Evolutionary conservation across 2,888 invertebrate species (phyloP), one percentile per base, ranked within the genome.

Genomic region (Galerucella pusilla): DNA sequence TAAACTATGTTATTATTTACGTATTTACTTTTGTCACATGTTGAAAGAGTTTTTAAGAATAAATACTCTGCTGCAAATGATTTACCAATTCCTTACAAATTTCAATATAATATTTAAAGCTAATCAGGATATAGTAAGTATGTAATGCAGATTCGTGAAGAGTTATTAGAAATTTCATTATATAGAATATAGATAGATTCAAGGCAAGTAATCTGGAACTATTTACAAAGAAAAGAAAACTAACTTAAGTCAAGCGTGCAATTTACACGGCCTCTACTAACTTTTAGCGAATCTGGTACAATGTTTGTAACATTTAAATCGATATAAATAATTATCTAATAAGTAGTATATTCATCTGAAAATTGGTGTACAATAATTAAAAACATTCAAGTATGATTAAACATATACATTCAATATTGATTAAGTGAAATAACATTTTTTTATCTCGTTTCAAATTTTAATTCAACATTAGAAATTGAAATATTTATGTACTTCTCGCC

Each of bases 111-210:
- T 57, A 64, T 9, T 71, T 64, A 52, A 16, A 64, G 71, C 71
- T 52, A 54, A 20, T 60, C 14, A 25, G 71, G 71, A 71, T 35
- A n/a, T 42, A 52, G 71, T 71, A 42, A 71, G 71, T 71, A 71
- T 64, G n/a, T 52, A 28, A 60, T 14, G 3, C 10, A 45, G 16
- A 69, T 67, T n/a, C 52, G 12, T 35, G 5, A 35, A 35, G 28
- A 57, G 35, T 61, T 11, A 61, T 12, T 61, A 35, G 28, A 61
- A 61, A n/a, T 35, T 35, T 35, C 35, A 35, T 35, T 35, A 35
- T 35, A 35, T n/a, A n/a, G n/a, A n/a, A n/a, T n/a, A n/a, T n/a
- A 28, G 1, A 28, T 35, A 35, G 35, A 35, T 35, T 35, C 7
- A 35, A 35, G 6, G 7, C 7, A 5, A 35, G 35, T 35, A 35